phyloP scores from a whole-genome alignment of 1,140 invertebrate species.

The Tachypleus tridentatus region DNA sequence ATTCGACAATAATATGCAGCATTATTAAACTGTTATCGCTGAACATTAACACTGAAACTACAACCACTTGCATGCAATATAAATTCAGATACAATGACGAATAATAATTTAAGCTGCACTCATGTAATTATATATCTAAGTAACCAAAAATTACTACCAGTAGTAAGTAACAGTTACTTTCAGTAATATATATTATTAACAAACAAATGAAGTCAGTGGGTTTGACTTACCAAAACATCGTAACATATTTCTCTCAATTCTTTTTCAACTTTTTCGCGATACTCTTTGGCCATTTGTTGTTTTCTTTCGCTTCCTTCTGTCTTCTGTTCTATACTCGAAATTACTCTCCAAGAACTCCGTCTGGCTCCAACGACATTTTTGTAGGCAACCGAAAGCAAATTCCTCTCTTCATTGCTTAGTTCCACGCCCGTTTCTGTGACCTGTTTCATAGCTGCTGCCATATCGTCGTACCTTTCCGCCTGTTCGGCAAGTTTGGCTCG shows the following conservation, averaged over 20 bases:
- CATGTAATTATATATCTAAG: too few relatives aligned
- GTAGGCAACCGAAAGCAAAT: conserved; percentile 95
- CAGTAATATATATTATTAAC: too few relatives aligned
- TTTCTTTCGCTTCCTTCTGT: conserved; percentile 89
- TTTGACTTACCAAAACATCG: conserved; percentile 79
- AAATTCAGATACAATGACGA: too few relatives aligned
- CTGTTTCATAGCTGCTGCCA: conserved; percentile 85
- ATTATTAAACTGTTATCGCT: too few relatives aligned
- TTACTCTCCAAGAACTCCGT: conserved; percentile 94
- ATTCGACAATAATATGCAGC: too few relatives aligned
- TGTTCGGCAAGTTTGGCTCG: conserved; percentile 98
- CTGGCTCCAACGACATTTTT: conserved; percentile 98
- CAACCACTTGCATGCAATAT: too few relatives aligned
- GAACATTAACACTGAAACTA: too few relatives aligned
- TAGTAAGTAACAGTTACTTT: too few relatives aligned
- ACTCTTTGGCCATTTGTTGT: conserved; percentile 96
- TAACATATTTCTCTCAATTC: conserved; percentile 97
- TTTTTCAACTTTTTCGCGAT: conserved; percentile 95
- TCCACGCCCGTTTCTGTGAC: conserved; percentile 88
- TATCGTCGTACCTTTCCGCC: conserved; percentile 69
- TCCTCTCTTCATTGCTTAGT: conserved; percentile 93
- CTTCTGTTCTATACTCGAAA: conserved; percentile 98
- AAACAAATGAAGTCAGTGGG: background rate
- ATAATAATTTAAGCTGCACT: too few relatives aligned
- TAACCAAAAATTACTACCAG: too few relatives aligned